These are phyloP conservation scores for Sorex araneus DNA, from an alignment of 2,113 vertebrate genomes.

Conservation along the genomic window DNA sequence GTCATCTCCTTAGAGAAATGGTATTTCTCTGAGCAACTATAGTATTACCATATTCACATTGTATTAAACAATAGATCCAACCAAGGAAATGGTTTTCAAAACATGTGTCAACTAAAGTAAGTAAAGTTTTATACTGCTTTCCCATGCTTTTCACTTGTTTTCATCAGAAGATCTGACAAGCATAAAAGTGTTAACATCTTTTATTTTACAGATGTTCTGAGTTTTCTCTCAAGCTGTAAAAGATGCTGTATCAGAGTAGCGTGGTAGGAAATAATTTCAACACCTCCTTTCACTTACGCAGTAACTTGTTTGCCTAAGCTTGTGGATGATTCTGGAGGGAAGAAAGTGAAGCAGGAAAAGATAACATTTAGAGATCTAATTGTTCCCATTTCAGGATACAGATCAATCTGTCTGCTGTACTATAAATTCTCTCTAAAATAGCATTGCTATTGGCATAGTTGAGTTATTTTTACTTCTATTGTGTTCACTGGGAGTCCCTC, in stretches of 20 bases:
- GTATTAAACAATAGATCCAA: conserved; percentile 67
- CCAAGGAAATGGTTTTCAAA: conserved; percentile 64
- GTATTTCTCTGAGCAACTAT: not conserved
- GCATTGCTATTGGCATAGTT: not conserved
- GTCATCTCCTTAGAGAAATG: conserved; percentile 9
- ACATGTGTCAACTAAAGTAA: conserved; percentile 42
- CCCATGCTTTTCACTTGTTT: conserved; percentile 76
- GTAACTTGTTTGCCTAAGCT: conserved; percentile 76
- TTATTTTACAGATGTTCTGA: conserved; percentile 81
- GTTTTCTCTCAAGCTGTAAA: conserved; percentile 80
- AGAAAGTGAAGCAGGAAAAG: conserved; percentile 59
- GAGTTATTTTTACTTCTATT: conserved; percentile 71
- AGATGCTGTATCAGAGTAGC: conserved; percentile 72
- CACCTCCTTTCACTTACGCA: conserved; percentile 69
- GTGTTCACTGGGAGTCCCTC: conserved; percentile 63
- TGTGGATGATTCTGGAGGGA: conserved; percentile 61
- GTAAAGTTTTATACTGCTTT: conserved; percentile 65
- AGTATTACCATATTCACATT: conserved; percentile 37
- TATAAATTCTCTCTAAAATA: conserved; percentile 73
- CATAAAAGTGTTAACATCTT: conserved; percentile 75
- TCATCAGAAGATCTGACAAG: conserved; percentile 76
- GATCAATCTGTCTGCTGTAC: conserved; percentile 52
- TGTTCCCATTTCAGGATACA: conserved; percentile 63
- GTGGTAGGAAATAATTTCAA: conserved; percentile 78
- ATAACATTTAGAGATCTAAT: conserved; percentile 67